Conservation (phyloP, 2,113 vertebrate genomes). For the Ciconia boyciana region DNA sequence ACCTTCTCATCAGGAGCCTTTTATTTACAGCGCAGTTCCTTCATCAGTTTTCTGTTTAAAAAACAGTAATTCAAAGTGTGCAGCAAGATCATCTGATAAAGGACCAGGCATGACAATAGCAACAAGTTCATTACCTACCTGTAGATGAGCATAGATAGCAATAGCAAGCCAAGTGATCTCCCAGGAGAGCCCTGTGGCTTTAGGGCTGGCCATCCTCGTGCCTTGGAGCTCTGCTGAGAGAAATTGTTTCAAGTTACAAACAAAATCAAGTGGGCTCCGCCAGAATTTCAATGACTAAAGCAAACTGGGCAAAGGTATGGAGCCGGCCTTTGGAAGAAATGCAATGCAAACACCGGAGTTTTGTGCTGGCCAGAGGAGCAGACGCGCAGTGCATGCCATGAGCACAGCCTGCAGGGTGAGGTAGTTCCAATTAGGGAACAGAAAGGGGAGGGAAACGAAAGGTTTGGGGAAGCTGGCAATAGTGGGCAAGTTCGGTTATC, state of each 20-base stretch:
- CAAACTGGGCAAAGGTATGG: slow-evolving; percentile 19
- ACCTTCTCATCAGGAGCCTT: background rate
- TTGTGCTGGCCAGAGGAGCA: slow-evolving; percentile 29
- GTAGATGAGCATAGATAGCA: slow-evolving; percentile 41
- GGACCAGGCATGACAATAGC: background rate
- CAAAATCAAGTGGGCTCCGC: background rate
- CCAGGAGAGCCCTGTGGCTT: slow-evolving; percentile 40
- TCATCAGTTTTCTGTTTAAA: background rate
- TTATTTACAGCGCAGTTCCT: background rate
- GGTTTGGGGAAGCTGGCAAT: background rate
- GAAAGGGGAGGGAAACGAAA: background rate
- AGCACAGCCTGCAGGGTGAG: slow-evolving; percentile 55
- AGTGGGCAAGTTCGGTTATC: background rate
- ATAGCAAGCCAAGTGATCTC: slow-evolving; percentile 60
- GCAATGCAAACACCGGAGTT: slow-evolving; percentile 49
- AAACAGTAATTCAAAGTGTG: background rate
- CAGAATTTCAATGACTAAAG: slow-evolving; percentile 57
- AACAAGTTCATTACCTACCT: slow-evolving; percentile 65
- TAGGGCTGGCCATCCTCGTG: slow-evolving; percentile 44
- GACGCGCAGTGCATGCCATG: background rate
- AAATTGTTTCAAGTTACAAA: slow-evolving; percentile 47
- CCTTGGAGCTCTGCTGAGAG: slow-evolving; percentile 28
- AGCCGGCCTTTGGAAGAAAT: slow-evolving; percentile 16
- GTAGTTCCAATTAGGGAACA: background rate
- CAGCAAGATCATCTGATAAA: background rate